Conservation (phyloP, 2,797 vertebrate species). For the Acropternis orthonyx region DNA sequence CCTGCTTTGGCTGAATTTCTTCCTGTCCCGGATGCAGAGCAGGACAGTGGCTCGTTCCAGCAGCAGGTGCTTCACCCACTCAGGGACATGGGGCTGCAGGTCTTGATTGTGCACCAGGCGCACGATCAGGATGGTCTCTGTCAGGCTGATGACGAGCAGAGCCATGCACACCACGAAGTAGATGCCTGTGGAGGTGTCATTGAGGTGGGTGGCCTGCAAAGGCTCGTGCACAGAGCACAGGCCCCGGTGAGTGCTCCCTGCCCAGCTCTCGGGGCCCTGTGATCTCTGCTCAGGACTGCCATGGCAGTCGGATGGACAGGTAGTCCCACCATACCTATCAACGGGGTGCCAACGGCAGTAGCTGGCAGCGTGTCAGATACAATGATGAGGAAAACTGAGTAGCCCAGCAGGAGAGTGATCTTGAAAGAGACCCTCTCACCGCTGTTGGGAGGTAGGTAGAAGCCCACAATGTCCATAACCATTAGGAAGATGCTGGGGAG, state of each 20-base stretch:
- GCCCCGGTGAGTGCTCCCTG: background rate
- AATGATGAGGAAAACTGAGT: slow-evolving; percentile 98
- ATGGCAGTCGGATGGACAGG: fast-evolving
- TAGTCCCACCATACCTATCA: slow-evolving; percentile 81
- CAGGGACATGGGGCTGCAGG: slow-evolving; percentile 88
- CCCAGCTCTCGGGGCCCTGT: background rate
- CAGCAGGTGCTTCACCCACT: slow-evolving; percentile 87
- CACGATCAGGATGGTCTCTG: slow-evolving; percentile 93
- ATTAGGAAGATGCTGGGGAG: slow-evolving; percentile 96
- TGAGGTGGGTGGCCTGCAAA: background rate
- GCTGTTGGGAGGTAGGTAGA: slow-evolving; percentile 94
- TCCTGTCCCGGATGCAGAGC: slow-evolving; percentile 85
- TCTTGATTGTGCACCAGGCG: slow-evolving; percentile 94
- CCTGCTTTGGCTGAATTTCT: slow-evolving; percentile 71
- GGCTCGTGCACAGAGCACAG: fast-evolving
- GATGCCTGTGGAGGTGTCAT: slow-evolving; percentile 76
- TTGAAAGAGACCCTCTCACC: slow-evolving; percentile 98
- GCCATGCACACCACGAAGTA: slow-evolving; percentile 99
- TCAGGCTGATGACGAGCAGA: slow-evolving; percentile 92
- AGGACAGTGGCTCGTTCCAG: slow-evolving; percentile 83
- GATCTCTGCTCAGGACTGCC: background rate
- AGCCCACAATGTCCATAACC: slow-evolving; percentile 95
- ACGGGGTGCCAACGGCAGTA: slow-evolving; percentile 91
- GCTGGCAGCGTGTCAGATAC: slow-evolving; percentile 94
- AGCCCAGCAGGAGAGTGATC: slow-evolving; percentile 95